phyloP scores from a whole-genome alignment of 2,888 invertebrate genomes.

The Himalopsyche tibetana region DNA sequence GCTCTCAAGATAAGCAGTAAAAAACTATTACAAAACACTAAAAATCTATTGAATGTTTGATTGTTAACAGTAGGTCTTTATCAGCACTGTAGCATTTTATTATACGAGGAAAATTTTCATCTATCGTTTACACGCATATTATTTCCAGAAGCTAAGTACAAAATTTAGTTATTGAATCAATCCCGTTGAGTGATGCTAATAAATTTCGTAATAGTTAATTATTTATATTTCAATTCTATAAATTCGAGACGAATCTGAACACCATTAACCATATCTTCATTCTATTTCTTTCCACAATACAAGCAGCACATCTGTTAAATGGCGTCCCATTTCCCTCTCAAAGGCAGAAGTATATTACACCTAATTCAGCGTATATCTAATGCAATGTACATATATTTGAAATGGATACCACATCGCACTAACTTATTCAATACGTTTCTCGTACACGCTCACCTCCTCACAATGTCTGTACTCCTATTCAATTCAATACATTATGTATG shows the following conservation, averaged over 20 bases:
- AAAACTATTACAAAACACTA: no score
- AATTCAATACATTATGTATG: constrained; percentile 64
- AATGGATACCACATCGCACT: constrained; percentile 64
- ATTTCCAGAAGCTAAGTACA: no score
- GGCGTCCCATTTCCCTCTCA: constrained; percentile 18
- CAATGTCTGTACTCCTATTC: constrained; percentile 61
- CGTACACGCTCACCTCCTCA: constrained; percentile 58
- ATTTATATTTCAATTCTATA: no score
- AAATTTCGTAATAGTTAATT: no score
- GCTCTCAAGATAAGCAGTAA: no score
- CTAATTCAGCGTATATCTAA: constrained; percentile 59
- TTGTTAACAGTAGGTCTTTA: no score
- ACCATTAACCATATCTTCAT: background rate
- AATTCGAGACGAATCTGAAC: background rate
- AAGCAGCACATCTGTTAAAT: constrained; percentile 16
- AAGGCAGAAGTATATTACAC: constrained; percentile 38
- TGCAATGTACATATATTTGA: constrained; percentile 62
- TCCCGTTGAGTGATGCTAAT: no score
- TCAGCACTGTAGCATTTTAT: no score
- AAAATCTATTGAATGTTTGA: no score
- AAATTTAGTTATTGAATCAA: no score
- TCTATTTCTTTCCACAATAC: constrained; percentile 29
- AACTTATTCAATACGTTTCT: constrained; percentile 64
- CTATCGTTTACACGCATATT: no score
- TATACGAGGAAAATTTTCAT: no score